Conservation (phyloP, 2,888 invertebrate genomes). For the Noctua pronuba region DNA sequence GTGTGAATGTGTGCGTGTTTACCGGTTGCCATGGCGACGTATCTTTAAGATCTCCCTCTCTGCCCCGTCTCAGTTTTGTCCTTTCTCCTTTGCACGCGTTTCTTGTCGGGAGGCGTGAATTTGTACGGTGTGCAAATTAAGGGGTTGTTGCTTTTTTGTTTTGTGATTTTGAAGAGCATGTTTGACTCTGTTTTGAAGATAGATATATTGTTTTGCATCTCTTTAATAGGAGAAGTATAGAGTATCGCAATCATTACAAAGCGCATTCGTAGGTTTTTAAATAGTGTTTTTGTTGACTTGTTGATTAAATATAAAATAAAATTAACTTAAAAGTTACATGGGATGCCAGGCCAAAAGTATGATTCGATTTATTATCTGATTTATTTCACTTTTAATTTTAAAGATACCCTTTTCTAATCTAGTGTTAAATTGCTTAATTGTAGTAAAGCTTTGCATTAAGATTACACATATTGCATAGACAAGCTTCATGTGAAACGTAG, state of each 20-base stretch:
- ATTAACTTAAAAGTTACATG: not conserved
- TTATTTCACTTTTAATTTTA: not conserved
- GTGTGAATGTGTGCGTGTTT: constrained; percentile 78
- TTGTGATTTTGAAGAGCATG: not conserved
- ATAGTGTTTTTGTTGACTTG: not conserved
- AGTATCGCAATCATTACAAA: not conserved
- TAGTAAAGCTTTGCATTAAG: not conserved
- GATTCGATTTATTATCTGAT: not conserved
- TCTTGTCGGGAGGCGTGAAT: constrained; percentile 88
- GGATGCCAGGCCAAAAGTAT: not conserved
- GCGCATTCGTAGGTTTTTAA: not conserved
- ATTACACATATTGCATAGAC: not conserved
- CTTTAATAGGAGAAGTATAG: not conserved
- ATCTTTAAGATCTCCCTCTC: constrained; percentile 90
- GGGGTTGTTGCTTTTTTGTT: constrained; percentile 7
- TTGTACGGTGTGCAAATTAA: constrained; percentile 80
- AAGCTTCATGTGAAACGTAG: not conserved
- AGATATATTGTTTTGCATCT: not conserved
- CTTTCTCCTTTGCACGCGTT: constrained; percentile 90
- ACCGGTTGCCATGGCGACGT: constrained; percentile 88
- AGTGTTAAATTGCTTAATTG: not conserved
- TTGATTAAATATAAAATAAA: no score
- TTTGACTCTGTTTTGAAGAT: not conserved
- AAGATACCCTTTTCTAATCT: not conserved
- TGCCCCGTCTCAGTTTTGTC: constrained; percentile 89